Conservation (phyloP, 1,140 invertebrate species). For the Cydia strobilella region DNA sequence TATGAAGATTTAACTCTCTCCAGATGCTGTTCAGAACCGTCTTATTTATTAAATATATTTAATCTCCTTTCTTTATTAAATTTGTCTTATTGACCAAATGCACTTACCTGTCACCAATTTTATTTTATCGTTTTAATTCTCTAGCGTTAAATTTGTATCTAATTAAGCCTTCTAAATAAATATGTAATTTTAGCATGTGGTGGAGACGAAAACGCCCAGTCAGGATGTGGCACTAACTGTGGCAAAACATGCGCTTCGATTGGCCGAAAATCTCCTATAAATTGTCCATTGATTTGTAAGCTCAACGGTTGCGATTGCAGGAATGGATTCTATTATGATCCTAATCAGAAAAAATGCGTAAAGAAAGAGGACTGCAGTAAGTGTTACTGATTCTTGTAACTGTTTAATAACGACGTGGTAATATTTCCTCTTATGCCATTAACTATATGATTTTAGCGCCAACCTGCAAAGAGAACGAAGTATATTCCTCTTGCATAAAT, state of each 20-base stretch:
- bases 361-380: constrained; percentile 36
- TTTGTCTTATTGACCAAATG: too few relatives aligned
- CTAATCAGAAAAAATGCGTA: constrained; percentile 38
- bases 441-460: not conserved
- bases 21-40: too few relatives aligned
- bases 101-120: too few relatives aligned
- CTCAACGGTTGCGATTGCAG: constrained; percentile 39
- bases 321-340: constrained; percentile 35
- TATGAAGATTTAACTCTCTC: too few relatives aligned
- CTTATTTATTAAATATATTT: too few relatives aligned
- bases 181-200: constrained; percentile 23
- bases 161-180: too few relatives aligned
- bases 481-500: constrained; percentile 32
- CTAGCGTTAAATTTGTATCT: too few relatives aligned
- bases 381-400: constrained; percentile 2
- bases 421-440: not conserved
- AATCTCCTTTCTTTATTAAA: too few relatives aligned
- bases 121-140: too few relatives aligned
- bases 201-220: constrained; percentile 28
- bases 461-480: constrained; percentile 30
- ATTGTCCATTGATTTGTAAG: constrained; percentile 34
- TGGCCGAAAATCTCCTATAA: constrained; percentile 4
- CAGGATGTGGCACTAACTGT: constrained; percentile 34
- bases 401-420: not conserved
- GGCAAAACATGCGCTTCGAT: constrained; percentile 35